These are phyloP conservation scores for Theristicus caerulescens DNA, from an alignment of 2,113 vertebrate genomes.

Conservation along the genomic window DNA sequence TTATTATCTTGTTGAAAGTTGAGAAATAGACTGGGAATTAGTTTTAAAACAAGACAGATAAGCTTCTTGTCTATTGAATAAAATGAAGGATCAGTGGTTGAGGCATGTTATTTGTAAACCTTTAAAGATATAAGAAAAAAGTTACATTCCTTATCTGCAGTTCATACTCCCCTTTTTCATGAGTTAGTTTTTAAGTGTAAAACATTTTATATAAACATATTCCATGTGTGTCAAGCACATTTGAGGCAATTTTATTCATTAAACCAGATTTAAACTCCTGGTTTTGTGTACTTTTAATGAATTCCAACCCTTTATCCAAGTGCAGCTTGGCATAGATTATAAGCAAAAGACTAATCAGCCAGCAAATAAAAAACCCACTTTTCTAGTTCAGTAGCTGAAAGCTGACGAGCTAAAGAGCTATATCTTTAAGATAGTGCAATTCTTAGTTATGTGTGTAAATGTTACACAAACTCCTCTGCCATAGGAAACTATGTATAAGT, in stretches of 20 bases:
- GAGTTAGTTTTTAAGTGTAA: background rate
- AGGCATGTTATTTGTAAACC: background rate
- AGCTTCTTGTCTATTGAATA: background rate
- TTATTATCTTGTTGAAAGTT: background rate
- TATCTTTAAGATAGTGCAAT: background rate
- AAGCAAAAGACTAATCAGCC: background rate
- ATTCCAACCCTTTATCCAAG: slow-evolving; percentile 1
- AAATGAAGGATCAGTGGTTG: background rate
- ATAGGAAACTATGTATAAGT: background rate
- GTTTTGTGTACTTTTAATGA: background rate
- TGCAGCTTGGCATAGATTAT: background rate
- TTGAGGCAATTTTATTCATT: background rate
- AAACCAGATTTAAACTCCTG: background rate
- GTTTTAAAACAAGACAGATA: background rate
- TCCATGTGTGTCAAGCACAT: background rate
- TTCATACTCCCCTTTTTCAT: background rate
- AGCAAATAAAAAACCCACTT: background rate
- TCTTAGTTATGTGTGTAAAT: background rate
- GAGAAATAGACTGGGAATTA: background rate
- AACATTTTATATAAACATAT: background rate
- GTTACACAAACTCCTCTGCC: background rate
- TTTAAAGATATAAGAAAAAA: background rate
- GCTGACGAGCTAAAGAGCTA: background rate
- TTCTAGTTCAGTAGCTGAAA: background rate
- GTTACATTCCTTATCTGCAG: background rate